Conservation (phyloP, 2,797 vertebrate species). For the Sebastolobus altivelis region DNA sequence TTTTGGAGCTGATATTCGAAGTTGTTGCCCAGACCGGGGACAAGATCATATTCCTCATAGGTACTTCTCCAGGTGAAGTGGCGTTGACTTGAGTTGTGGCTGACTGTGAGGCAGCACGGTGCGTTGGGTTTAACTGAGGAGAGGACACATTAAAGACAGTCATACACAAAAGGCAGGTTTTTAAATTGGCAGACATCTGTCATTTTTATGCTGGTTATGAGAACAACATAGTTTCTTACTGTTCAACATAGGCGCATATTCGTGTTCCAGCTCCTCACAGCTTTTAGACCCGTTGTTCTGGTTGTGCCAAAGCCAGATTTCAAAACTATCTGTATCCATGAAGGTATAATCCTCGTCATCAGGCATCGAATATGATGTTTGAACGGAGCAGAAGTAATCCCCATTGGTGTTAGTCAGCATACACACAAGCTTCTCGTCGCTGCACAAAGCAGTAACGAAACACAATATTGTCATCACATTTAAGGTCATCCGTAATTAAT, state of each 20-base stretch:
- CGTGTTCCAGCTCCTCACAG: constrained; percentile 23
- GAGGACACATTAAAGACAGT: constrained; percentile 17
- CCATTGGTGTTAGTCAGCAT: constrained; percentile 20
- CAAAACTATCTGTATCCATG: neutral
- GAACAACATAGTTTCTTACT: constrained; percentile 66
- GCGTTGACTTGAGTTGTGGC: constrained; percentile 44
- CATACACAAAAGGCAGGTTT: neutral
- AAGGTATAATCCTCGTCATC: neutral
- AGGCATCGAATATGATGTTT: rapidly evolving
- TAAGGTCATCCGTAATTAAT: neutral
- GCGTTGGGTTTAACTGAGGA: constrained; percentile 77
- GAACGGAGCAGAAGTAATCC: constrained; percentile 63
- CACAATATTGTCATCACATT: neutral
- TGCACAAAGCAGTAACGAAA: constrained; percentile 22
- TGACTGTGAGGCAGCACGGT: constrained; percentile 71
- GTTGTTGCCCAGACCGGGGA: rapidly evolving
- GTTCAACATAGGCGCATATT: constrained; percentile 23
- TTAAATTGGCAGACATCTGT: neutral
- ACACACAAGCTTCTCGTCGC: constrained; percentile 33
- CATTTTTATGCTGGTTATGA: neutral
- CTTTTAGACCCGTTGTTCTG: neutral
- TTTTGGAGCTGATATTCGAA: constrained; percentile 74
- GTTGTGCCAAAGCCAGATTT: constrained; percentile 63
- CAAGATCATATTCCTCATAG: constrained; percentile 22
- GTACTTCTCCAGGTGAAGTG: constrained; percentile 80